Base-by-base conservation (phyloP, 35 echinoderm and acorn worm genomes). In the Ophiothrix spiculata region DNA sequence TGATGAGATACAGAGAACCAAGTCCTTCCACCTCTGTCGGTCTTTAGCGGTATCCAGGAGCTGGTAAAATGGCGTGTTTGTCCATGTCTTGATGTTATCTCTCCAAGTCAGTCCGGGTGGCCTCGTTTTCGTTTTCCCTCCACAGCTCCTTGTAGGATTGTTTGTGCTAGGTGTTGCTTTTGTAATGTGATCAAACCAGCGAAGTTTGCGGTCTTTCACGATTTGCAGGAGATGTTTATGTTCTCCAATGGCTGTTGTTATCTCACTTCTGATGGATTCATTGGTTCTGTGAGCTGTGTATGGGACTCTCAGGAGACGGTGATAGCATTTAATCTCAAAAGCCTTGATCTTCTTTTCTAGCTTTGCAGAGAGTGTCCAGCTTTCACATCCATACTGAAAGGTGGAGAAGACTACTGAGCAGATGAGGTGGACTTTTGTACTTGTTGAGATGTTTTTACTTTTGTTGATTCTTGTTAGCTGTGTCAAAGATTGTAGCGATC, bases 361-460 rank as follows among this genome's bases (percentile, higher is more conserved):
- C 1, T 4, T 79, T 16, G 77, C 77, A 79, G 77, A 79, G 16
- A 79, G 77, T 79, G 77, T 31, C 77, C 77, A 79, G 77, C 17
- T 79, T 79, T 79, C 29, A 36, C 77, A 79, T 79, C 77, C 77
- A 79, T 79, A 79, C 17, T 33, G 77, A 38, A 79, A 79, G 34
- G 74, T 76, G 34, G 28, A 76, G 34, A 76, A 76, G 25, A 31
- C 74, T 76, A 13, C 28, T 31, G 10, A 76, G 10, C 74, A 6
- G 10, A 76, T 21, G 8, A 21, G 45, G 45, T 54, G 45, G 45
- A 54, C n/a, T n/a, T n/a, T n/a, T n/a, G n/a, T n/a, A n/a, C n/a
- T n/a, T n/a, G n/a, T n/a, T n/a, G n/a, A n/a, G n/a, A n/a, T n/a
- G n/a, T n/a, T n/a, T n/a, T n/a, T n/a, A n/a, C n/a, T n/a, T n/a